Evolutionary conservation across 2,888 invertebrate genomes (phyloP), one percentile per base, ranked within the genome.

Genomic region (Ophion costatus): DNA sequence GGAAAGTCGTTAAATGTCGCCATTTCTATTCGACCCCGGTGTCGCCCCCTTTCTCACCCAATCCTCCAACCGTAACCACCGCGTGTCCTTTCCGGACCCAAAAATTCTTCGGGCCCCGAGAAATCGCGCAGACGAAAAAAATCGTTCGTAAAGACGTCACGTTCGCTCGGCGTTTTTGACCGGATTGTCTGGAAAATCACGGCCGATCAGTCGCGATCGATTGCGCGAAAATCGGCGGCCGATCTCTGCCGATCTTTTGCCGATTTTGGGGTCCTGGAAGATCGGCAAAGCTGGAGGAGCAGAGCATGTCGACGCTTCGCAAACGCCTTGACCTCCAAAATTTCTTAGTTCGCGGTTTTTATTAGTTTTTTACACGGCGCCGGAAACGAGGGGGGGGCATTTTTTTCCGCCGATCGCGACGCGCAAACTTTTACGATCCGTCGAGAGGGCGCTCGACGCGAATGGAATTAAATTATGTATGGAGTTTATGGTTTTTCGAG

Each of bases 401-500:
- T 63, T 67, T 78, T 82, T 75, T 20, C 6, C 7, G 71, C 42
- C 42, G 73, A 80, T 82, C 82, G 45, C 73, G 69, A 69, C 70
- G 64, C 45, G 33, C 63, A 70, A 57, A 78, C 63, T 75, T 84
- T 84, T 82, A 75, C 75, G 84, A 84, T 69, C 29, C 63, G 38
- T 61, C 79, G 29, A 14, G 59, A n/a, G 17, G 64, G 51, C 67
- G 22, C 69, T 77, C 51, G 56, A 45, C 56, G 57, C 33, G 59
- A 22, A 67, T 64, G 73, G 77, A 51, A 82, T 82, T 82, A 82
- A 80, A 85, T 85, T 85, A 85, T 76, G 82, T 66, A 77, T 64
- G 77, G 67, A 22, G 79, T 80, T 80, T 82, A 80, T 82, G 80
- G 85, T 82, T 85, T 85, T 85, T 85, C 85, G 80, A 66, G 73